Evolutionary conservation across 1,140 invertebrate genomes (phyloP), one percentile per base, ranked within the genome.

Genomic region (Carposina sasakii): DNA sequence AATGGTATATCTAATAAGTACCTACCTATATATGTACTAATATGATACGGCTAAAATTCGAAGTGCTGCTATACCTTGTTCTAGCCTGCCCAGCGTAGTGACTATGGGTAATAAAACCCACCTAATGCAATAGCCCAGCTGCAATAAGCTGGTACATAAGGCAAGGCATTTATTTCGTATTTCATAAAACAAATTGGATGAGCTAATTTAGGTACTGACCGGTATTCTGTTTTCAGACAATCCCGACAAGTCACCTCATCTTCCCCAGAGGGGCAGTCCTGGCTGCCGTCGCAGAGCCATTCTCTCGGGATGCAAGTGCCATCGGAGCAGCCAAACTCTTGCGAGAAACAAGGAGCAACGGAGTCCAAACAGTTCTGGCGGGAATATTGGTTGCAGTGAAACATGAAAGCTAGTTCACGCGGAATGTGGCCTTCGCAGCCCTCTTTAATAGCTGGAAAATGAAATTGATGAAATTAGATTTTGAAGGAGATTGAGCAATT

Each of bases 211-310:
- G 24, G 26, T 30, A 52, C 40, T 60, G 77, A 88, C 86, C 78
- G 84, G 58, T 84, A 88, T 52, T 91, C 88, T 40, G 85, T 72
- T 8, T 74, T 63, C 24, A 85, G 79, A 53, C 90, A 89, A 8
- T 71, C 76, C 13, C 81, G 57, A 63, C 91, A 93, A 41, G 87
- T 82, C 1, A 73, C 64, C 54, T 93, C 92, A 60, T 93, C 92
- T 39, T 88, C 87, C 19, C 88, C 89, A 2, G 83, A 86, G 0
- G 81, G 72, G 60, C 92, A 93, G 60, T 93, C 90, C 28, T 83
- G 85, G 1, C 86, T 84, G 10, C 90, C 89, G 60, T 93, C 90
- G 63, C 92, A 93, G n/a, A 87, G 77, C 87, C 89, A 89, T 20
- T 87, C 84, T 12, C 85, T 62, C 0, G 88, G 87, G 21, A 92